Evolutionary conservation across 2,797 vertebrate species (phyloP).

Genomic region (Amazonetta brasiliensis): DNA sequence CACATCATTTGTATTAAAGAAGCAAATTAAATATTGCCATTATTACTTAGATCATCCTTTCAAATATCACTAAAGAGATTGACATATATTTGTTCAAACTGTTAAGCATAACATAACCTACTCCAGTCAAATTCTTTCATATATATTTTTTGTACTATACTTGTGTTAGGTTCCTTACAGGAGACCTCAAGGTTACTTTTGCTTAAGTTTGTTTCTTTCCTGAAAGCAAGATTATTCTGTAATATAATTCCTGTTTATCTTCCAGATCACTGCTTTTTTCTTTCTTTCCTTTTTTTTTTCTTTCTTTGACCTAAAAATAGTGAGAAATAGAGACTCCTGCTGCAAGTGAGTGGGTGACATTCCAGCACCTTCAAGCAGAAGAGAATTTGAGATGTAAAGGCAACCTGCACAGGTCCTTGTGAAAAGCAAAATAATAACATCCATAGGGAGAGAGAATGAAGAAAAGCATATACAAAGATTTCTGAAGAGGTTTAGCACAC

Average conservation of each 20-base stretch:
- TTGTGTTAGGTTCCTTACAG: neutral
- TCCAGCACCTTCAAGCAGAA: neutral
- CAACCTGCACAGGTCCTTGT: neutral
- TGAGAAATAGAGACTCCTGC: slow-evolving; percentile 9
- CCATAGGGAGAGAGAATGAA: slow-evolving; percentile 15
- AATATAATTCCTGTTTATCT: slow-evolving; percentile 45
- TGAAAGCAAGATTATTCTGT: neutral
- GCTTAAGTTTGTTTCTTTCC: slow-evolving; percentile 4
- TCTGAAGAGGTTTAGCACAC: slow-evolving; percentile 22
- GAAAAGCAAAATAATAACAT: slow-evolving; percentile 44
- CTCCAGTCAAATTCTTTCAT: neutral
- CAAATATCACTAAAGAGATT: neutral
- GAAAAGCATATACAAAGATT: neutral
- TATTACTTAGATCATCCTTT: neutral
- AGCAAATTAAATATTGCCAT: slow-evolving; percentile 31
- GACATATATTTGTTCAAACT: neutral
- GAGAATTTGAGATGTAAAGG: slow-evolving; percentile 4
- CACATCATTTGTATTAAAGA: neutral
- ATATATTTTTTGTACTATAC: slow-evolving; percentile 19
- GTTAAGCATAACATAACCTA: neutral
- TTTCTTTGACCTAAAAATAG: neutral
- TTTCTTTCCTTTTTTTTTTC: slow-evolving; percentile 17
- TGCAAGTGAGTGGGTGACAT: slow-evolving; percentile 19
- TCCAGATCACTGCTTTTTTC: neutral
- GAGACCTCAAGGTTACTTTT: slow-evolving; percentile 13